A percentile compares a stretch with the other conserved stretches of the same genome.
Conservation (phyloP, 92 coral and sea anemone species). For the Phenganax subtilis region DNA sequence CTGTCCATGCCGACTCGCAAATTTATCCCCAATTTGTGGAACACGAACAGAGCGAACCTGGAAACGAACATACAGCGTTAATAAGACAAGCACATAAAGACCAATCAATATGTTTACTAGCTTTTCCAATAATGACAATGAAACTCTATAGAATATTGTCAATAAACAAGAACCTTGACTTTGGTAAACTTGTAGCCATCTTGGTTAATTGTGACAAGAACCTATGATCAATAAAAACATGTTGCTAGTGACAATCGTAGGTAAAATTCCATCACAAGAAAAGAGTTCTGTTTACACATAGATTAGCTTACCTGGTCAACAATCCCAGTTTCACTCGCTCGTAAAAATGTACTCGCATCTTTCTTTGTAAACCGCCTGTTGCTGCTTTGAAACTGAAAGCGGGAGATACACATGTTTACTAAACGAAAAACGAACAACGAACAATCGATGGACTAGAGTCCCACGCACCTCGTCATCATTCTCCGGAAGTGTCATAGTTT, state of each 20-base stretch:
- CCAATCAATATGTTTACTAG: background rate
- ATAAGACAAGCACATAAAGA: background rate
- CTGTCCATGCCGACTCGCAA: constrained; percentile 99
- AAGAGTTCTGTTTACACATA: background rate
- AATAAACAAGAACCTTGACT: constrained; percentile 65
- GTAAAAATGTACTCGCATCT: constrained; percentile 88
- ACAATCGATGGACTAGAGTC: background rate
- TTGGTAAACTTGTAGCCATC: constrained; percentile 98
- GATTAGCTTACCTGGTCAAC: constrained; percentile 74
- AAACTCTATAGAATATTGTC: background rate
- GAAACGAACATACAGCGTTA: background rate
- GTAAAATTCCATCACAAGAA: background rate
- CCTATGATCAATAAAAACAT: constrained; percentile 45
- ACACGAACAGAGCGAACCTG: constrained; percentile 95
- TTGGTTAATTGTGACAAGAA: constrained; percentile 96
- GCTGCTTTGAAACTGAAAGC: constrained; percentile 77
- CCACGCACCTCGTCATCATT: constrained; percentile 85
- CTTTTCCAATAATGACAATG: no score
- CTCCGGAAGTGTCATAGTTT: constrained; percentile 88
- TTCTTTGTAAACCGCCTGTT: constrained; percentile 72
- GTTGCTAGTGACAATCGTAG: background rate
- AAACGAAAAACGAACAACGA: background rate
- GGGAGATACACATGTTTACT: background rate
- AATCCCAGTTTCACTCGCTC: constrained; percentile 98
- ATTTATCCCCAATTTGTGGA: constrained; percentile 98